Base-by-base conservation (phyloP, 1,140 invertebrate genomes). In the Aphelinus atriplicis region DNA sequence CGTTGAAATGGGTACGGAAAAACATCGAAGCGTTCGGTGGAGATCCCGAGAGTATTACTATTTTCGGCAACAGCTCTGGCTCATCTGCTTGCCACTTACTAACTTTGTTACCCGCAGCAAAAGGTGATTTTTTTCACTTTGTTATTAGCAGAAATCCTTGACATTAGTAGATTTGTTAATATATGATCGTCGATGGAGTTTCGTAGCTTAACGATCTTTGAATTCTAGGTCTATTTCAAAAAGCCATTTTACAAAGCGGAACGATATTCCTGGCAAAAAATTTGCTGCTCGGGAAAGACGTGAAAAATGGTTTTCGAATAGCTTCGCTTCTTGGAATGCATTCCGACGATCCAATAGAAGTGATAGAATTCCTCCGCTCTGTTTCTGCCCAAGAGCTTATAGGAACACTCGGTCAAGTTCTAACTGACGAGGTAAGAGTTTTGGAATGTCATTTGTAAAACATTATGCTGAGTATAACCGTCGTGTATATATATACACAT, bases 51-150 rank as follows among this genome's bases (percentile, higher is more conserved):
- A 67, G 75, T 1, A 82, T 91, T 1, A 91, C 90, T 0, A 69
- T 89, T 42, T 78, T 81, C 48, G 90, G 90, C 43, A 85, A 89
- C 45, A 86, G 86, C 62, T 84, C 86, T 3, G 90, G 90, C n/a
- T 84, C 85, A 0, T 83, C 73, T 0, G 65, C 80, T 7, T 76
- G 77, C 46, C 85, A 88, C 53, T 73, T 86, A 53, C 81, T 89
- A 51, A 81, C 86, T n/a, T 57, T 89, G 3, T 78, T 71, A 1
- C 71, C 77, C 43, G 47, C 75, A 56, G 73, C 77, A 9, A 73
- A 71, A 79, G 80, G 80, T 79, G 47, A 42, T 64, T 26, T 43
- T 45, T 58, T 58, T 3, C 6, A 58, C 3, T 58, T 58, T 58
- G 7, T 58, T 26, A 26, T 26, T 26, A 26, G 26, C 26, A 26